Base-by-base conservation (phyloP, 2,888 invertebrate genomes). In the Drosophila seclusa region DNA sequence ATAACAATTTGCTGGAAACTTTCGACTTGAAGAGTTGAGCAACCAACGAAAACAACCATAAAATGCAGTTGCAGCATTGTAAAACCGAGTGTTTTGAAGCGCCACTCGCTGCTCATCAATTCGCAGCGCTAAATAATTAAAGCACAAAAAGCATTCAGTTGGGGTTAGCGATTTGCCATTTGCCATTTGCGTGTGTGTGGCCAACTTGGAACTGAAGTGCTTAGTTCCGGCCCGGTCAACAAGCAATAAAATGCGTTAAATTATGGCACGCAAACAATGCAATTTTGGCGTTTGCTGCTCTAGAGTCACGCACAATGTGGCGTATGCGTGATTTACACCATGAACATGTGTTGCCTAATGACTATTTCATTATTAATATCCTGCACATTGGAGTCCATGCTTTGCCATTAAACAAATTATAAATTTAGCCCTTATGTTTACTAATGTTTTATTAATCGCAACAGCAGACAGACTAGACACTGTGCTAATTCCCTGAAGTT, bases 291-390 rank as follows among this genome's bases (percentile, higher is more conserved):
- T 42, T 21, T 1, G 38, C 55, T 50, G 34, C 24, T 68, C 40
- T 66, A 50, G 31, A 38, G 58, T 53, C 74, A 77, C 73, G 71
- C 65, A 66, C 71, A 52, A 75, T 31, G 54, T 24, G 68, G 82
- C 84, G 78, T 81, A 81, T 78, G 57, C 82, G 78, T 80, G 84
- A 80, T 84, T 81, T 84, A 81, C 71, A 63, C 53, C 40, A 16
- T 7, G 31, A 11, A 58, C 80, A 78, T 68, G 69, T 70, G 78
- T 36, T 34, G 55, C 62, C 65, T 70, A 84, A 78, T 71, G 66
- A 50, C 66, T 21, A 78, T 67, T 78, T 78, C 36, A 80, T 81
- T 38, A 57, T 38, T 24, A 18, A 61, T 57, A 64, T 29, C 32
- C 64, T 42, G 16, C 36, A 38, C 21, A 27, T 16, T n/a, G 16